Conservation (phyloP, 2,113 vertebrate genomes). For the Hemichromis elongatus region DNA sequence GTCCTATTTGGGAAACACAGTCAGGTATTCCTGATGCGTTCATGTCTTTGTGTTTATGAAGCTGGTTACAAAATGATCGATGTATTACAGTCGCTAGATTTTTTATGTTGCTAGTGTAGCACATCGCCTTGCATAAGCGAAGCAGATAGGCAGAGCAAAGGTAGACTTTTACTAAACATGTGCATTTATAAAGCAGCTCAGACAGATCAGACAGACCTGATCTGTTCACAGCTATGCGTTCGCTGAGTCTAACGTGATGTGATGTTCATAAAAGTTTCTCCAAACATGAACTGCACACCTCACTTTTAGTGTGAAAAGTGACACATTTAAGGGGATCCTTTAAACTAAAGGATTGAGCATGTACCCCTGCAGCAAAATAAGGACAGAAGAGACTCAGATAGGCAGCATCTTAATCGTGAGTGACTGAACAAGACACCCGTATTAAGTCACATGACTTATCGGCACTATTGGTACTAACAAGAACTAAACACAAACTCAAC, state of each 20-base stretch:
- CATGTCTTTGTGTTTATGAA: not conserved
- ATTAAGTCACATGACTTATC: not conserved
- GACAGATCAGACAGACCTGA: not conserved
- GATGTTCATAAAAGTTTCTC: not conserved
- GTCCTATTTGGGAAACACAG: not conserved
- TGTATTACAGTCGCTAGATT: not conserved
- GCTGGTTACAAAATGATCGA: not conserved
- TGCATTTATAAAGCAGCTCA: not conserved
- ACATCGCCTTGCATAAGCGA: not conserved
- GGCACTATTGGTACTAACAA: not conserved
- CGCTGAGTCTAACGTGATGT: not conserved
- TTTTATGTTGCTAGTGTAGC: not conserved
- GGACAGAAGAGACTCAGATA: not conserved
- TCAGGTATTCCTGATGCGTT: not conserved
- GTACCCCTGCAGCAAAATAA: not conserved
- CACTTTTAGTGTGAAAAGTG: no score
- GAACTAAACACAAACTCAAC: not conserved
- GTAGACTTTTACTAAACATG: not conserved
- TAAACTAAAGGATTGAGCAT: not conserved
- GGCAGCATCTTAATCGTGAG: not conserved
- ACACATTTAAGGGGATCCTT: not conserved
- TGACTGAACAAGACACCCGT: not conserved
- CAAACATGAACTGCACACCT: not conserved
- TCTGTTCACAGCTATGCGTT: not conserved
- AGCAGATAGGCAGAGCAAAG: not conserved